These are phyloP conservation scores for Burhinus oedicnemus DNA, from an alignment of 2,113 vertebrate genomes.

Conservation along the genomic window DNA sequence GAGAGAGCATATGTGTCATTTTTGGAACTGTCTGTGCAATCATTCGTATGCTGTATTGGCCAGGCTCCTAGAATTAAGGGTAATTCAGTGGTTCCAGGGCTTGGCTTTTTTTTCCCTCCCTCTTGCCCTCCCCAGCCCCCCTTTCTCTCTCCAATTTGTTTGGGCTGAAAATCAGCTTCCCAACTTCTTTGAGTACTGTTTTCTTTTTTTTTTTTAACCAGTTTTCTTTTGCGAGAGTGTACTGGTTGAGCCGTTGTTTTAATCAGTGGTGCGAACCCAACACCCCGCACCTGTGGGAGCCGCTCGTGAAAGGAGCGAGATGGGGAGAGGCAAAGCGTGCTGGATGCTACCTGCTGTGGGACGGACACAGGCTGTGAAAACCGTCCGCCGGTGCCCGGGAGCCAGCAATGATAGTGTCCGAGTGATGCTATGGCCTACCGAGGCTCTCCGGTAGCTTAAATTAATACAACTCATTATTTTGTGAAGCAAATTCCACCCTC, in stretches of 20 bases:
- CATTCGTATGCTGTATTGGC: neutral
- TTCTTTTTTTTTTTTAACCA: neutral
- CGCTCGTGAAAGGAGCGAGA: rapidly evolving
- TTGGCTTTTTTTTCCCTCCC: neutral
- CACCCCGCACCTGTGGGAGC: neutral
- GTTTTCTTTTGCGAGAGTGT: neutral
- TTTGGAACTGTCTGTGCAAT: conserved; percentile 12
- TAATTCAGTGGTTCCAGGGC: conserved; percentile 27
- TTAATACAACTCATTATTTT: neutral
- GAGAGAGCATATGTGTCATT: neutral
- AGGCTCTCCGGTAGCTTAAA: neutral
- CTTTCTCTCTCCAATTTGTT: neutral
- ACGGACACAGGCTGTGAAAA: too few species aligned
- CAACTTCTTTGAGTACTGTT: neutral
- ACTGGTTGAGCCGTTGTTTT: neutral
- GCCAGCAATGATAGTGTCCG: rapidly evolving
- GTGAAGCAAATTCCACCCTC: neutral
- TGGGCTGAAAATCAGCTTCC: conserved; percentile 21
- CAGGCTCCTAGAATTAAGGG: neutral
- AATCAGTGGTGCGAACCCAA: rapidly evolving
- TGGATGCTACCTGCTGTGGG: neutral
- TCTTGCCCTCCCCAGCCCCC: neutral
- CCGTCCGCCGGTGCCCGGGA: neutral
- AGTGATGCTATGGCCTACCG: rapidly evolving
- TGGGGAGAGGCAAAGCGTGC: rapidly evolving